Evolutionary conservation across 2,113 vertebrate genomes (phyloP).

Genomic region (Misgurnus mizolepis): DNA sequence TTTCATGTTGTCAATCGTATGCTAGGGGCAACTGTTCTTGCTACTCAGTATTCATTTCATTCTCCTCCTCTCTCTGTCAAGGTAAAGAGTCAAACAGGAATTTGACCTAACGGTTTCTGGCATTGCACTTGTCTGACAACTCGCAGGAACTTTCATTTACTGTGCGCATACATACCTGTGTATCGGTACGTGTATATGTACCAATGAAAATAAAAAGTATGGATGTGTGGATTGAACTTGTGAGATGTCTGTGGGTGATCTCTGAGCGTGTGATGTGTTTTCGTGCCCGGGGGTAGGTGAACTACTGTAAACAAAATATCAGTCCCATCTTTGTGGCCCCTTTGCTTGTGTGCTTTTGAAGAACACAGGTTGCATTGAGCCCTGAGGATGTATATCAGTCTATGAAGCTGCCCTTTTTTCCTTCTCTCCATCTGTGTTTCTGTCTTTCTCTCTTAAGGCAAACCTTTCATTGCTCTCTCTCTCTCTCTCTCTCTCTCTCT

Average conservation of each 20-base stretch:
- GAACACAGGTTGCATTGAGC: conserved; percentile 19
- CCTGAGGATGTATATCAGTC: conserved; percentile 36
- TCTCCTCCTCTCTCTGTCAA: not conserved
- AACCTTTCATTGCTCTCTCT: conserved; percentile 13
- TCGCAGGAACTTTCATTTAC: not conserved
- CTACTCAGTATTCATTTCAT: not conserved
- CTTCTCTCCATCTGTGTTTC: conserved; percentile 26
- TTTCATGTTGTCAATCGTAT: conserved; percentile 13
- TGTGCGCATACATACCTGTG: conserved; percentile 22
- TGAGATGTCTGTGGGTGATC: conserved; percentile 25
- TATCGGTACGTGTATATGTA: not conserved
- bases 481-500: conserved; percentile 20
- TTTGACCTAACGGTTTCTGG: not conserved
- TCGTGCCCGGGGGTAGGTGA: conserved; percentile 76
- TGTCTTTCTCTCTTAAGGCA: not conserved
- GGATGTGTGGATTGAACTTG: conserved; percentile 36
- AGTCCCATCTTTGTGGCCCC: conserved; percentile 45
- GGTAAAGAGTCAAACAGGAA: conserved; percentile 14
- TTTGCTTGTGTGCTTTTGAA: conserved; percentile 8
- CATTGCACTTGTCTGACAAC: not conserved
- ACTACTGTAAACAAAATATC: conserved; percentile 76
- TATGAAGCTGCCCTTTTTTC: conserved; percentile 44
- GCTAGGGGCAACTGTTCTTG: not conserved
- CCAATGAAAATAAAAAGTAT: not conserved
- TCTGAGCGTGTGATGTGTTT: conserved; percentile 63